Base-by-base conservation (phyloP, 2,113 vertebrate genomes). In the Gadus macrocephalus region DNA sequence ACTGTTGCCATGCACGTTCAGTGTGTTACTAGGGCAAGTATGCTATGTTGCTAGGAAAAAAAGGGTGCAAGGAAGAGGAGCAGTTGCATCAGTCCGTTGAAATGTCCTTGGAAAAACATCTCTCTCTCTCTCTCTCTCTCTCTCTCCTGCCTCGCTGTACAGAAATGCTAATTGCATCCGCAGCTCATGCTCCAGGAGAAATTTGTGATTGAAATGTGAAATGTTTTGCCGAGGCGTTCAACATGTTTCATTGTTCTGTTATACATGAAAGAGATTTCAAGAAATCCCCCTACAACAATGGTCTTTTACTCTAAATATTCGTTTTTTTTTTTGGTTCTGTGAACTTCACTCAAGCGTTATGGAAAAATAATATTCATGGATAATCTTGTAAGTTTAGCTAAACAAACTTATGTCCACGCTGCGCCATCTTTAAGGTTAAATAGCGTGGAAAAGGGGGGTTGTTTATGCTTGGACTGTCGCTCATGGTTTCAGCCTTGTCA, bases 1-100 rank as follows among this genome's bases (percentile, higher is more conserved):
- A 16, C 86, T 92, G 91, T 91, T 91, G 87, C 91, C 78, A 91
- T 87, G 91, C 86, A 72, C 85, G 78, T 82, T 79, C 81, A 60
- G 49, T 88, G 86, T 89, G 89, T 91, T 89, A 87, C 85, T 87
- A 65, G 89, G 87, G 85, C 89, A 91, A 88, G 78, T 83, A 80
- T 80, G 83, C 78, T 82, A 82, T 84, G 89, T 90, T 91, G 88
- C 81, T 81, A 82, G 81, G 89, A 85, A 80, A 85, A 85, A 81
- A 66, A 15, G 67, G 68, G 83, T 80, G 83, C 87, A 89, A 90
- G 83, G 69, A 78, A 82, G 77, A 60, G 79, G 78, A 71, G 74
- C 73, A 75, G 74, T 92, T 92, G 90, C 91, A 90, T 92, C 90
- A 92, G 68, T 74, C 78, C 68, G 64, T 75, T 72, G 67, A 83